Percentiles rank a stretch among this genome's conserved stretches.
phyloP scores from a whole-genome alignment of 2,888 invertebrate species.

The Pyrrhosoma nymphula region DNA sequence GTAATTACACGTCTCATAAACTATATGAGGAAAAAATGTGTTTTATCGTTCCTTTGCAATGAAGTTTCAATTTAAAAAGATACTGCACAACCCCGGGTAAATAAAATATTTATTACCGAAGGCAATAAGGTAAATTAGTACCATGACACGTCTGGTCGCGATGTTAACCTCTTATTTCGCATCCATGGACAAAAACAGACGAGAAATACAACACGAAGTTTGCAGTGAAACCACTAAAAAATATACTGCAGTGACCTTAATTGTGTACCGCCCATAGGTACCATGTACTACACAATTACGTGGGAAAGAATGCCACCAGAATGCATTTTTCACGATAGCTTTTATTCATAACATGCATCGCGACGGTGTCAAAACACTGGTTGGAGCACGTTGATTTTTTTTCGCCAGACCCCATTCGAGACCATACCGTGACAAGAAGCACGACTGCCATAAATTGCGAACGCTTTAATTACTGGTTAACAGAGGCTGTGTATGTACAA shows the following conservation, averaged over 20 bases:
- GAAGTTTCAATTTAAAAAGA: neutral
- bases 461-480: slow-evolving; percentile 63
- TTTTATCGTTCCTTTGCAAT: neutral
- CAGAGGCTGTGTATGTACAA: slow-evolving; percentile 49
- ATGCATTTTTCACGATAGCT: neutral
- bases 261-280: neutral
- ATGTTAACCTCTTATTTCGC: neutral
- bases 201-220: neutral
- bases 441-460: slow-evolving; percentile 53
- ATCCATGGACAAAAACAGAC: neutral
- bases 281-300: slow-evolving; percentile 24
- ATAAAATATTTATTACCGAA: neutral
- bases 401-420: slow-evolving; percentile 52
- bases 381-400: slow-evolving; percentile 54
- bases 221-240: neutral
- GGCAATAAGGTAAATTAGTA: neutral
- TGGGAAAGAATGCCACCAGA: neutral
- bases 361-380: slow-evolving; percentile 55
- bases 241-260: slow-evolving; percentile 27
- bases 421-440: slow-evolving; percentile 46
- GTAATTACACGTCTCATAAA: neutral
- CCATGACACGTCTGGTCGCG: neutral
- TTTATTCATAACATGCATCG: slow-evolving; percentile 57
- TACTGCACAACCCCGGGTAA: neutral
- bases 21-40: neutral